These are phyloP conservation scores for Adelphocoris suturalis DNA, from an alignment of 2,888 invertebrate genomes.

Conservation along the genomic window DNA sequence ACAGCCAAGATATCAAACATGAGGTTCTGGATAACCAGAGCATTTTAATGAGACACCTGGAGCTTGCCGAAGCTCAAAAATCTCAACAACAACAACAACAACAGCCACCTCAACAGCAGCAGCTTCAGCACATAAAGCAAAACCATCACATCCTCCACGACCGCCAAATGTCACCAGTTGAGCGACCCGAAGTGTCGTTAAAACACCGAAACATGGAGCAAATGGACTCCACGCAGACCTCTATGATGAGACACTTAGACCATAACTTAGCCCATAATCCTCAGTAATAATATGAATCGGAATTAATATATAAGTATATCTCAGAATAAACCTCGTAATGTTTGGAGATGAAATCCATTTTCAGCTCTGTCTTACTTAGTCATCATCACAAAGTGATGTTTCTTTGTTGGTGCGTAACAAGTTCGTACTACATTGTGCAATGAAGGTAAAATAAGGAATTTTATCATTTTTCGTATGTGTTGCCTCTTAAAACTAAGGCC, in stretches of 20 bases:
- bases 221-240: conserved; percentile 62
- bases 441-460: not conserved
- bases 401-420: not conserved
- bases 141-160: conserved; percentile 68
- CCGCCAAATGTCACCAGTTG: conserved; percentile 44
- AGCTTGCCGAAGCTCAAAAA: conserved; percentile 63
- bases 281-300: conserved; percentile 47
- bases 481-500: no score
- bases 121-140: conserved; percentile 55
- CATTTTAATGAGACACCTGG: conserved; percentile 56
- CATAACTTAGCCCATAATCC: conserved; percentile 59
- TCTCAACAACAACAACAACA: conserved; percentile 18
- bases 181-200: conserved; percentile 31
- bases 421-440: not conserved
- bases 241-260: conserved; percentile 69
- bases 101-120: conserved; percentile 38
- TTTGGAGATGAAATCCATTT: not conserved
- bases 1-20: conserved; percentile 40
- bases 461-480: no score
- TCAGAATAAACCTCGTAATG: conserved; percentile 15
- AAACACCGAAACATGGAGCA: conserved; percentile 61
- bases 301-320: conserved; percentile 16
- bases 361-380: conserved; percentile 44
- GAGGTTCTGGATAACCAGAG: conserved; percentile 62
- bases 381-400: not conserved